Conservation (phyloP, 2,888 invertebrate species). For the Tipula confusa region DNA sequence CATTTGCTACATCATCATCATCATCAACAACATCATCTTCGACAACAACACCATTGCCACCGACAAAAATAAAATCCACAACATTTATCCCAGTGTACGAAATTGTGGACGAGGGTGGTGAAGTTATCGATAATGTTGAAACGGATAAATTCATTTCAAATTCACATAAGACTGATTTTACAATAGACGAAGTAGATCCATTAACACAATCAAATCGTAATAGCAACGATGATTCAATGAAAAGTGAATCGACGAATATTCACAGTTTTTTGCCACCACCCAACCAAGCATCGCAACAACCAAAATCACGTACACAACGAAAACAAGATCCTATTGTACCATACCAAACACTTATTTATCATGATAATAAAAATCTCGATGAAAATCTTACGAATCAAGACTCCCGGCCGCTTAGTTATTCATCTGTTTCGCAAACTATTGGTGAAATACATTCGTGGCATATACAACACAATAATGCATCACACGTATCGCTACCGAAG, state of each 20-base stretch:
- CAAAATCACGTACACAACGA: constrained; percentile 46
- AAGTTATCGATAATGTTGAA: constrained; percentile 32
- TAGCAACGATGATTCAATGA: constrained; percentile 30
- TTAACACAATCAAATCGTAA: constrained; percentile 46
- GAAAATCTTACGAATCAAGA: constrained; percentile 43
- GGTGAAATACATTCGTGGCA: constrained; percentile 43
- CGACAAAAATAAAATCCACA: constrained; percentile 35
- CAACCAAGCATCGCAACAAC: constrained; percentile 53
- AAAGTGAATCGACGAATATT: constrained; percentile 44
- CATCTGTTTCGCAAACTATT: constrained; percentile 51
- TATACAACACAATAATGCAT: constrained; percentile 34
- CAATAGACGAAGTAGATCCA: constrained; percentile 56
- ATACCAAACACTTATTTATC: constrained; percentile 54
- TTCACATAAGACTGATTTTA: constrained; percentile 57
- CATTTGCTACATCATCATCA: constrained; percentile 29
- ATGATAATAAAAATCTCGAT: constrained; percentile 43
- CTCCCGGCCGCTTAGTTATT: constrained; percentile 55
- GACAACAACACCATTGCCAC: constrained; percentile 35
- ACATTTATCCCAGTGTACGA: constrained; percentile 34
- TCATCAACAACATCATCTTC: constrained; percentile 34
- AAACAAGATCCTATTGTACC: constrained; percentile 48
- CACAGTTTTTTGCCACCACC: constrained; percentile 48
- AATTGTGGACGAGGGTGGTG: constrained; percentile 35
- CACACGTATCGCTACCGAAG: constrained; percentile 36
- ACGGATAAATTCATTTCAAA: constrained; percentile 47